Base-by-base conservation (phyloP, 1,140 invertebrate species). In the Zaprionus africanus region DNA sequence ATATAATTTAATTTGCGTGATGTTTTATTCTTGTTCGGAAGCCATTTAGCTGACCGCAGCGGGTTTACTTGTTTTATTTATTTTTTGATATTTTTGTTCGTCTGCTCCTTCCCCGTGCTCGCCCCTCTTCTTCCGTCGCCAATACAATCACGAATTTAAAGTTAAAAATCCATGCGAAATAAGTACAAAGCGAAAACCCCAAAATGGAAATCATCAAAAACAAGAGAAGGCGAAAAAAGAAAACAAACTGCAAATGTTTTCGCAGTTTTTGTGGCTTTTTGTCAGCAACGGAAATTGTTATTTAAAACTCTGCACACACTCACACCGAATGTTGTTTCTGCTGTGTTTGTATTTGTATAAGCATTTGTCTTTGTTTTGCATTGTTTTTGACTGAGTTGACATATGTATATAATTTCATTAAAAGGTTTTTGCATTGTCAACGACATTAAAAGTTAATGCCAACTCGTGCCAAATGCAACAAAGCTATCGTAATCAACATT, bases 341-440 rank as follows among this genome's bases (percentile, higher is more conserved):
- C n/a, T 9, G 5, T 51, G 46, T 51, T 51, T 56, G 6, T 17
- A 26, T n/a, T 13, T 56, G 11, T 15, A 36, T 13, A 9, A 12
- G 49, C 68, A 34, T 34, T 22, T 53, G 65, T 57, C 72, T 53
- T 68, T 71, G 31, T 49, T 63, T 60, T 28, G 26, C 19, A 53
- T 72, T 65, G 38, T 26, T 31, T 61, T 53, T 36, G 28, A 26
- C 15, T 26, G 28, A 31, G n/a, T 31, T 66, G 56, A 60, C 59
- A 83, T 76, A 60, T 26, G 22, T 78, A 83, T 83, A 78, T 83
- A 87, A 81, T 87, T 87, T 80, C 77, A 83, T 87, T 88, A 86
- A 66, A 74, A 41, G 36, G 62, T 64, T 82, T 82, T 87, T 63
- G 26, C 57, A 59, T 51, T 68, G 72, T 77, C 58, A 54, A 66